Evolutionary conservation across 2,797 vertebrate species (phyloP), one percentile per base, ranked within the genome.

Genomic region (Eulemur mongoz): DNA sequence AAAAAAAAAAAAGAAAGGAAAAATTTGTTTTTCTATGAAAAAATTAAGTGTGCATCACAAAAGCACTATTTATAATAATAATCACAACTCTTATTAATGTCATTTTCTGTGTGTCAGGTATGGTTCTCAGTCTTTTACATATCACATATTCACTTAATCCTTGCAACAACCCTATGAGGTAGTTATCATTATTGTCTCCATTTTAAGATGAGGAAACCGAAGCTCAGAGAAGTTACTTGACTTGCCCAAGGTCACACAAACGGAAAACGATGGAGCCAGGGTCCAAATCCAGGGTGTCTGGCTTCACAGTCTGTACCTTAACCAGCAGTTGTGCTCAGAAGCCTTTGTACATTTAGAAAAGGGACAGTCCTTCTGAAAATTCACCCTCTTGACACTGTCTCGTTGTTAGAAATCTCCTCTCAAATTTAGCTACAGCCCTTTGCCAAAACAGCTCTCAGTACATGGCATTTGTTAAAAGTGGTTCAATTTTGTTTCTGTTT

Each of bases 201-300:
- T 84, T 79, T 89, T 79, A 80, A 94, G 73, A 67, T 43, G n/a
- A 94, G 30, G 69, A 87, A 72, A 87, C 38, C 22, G 69, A 70
- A 52, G 35, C 38, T 76, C 35, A 72, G 63, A 79, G 17, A 88
- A 88, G 23, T 52, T 92, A 73, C 83, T 7, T 75, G 32, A 79
- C 63, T 72, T 82, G 50, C 35, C 20, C 76, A 63, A 61, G 70
- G 38, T 67, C 79, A 80, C 30, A 38, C 43, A 84, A n/a, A 82
- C 67, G 27, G 38, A 63, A 63, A 84, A 59, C 7, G 9, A 72
- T 50, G 54, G 15, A 22, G 14, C 35, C 43, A 70, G 63, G 43
- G 32, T 25, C 35, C 43, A 52, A 69, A 54, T 57, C 38, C 35
- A 65, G 78, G n/a, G 27, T 17, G 11, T 83, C 75, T 91, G 76